Conservation (phyloP, 1,140 invertebrate genomes). For the Physella acuta region DNA sequence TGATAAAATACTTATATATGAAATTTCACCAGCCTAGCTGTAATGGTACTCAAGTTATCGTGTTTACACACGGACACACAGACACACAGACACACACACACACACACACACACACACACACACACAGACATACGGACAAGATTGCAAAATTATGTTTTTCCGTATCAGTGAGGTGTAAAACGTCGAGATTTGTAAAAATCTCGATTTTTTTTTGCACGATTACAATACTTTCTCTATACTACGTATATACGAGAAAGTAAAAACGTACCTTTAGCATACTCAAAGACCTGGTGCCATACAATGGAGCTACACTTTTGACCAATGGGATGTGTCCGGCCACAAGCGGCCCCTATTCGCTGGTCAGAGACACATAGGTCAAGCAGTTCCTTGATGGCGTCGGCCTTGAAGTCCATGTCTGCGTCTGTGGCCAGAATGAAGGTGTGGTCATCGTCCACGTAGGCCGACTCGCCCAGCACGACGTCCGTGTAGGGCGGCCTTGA, state of each 20-base stretch:
- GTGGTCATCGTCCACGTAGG: slow-evolving; percentile 32
- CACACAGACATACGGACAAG: no score
- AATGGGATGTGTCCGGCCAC: slow-evolving; percentile 45
- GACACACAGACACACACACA: background rate
- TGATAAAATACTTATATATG: no score
- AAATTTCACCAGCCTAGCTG: no score
- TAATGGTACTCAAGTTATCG: no score
- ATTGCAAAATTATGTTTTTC: no score
- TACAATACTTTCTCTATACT: no score
- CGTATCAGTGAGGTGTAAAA: no score
- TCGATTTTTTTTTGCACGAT: no score
- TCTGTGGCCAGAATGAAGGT: slow-evolving; percentile 49
- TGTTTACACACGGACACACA: no score
- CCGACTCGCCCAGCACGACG: background rate
- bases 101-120: background rate
- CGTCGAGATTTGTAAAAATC: no score
- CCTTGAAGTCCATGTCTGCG: slow-evolving; percentile 51
- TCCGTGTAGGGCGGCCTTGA: slow-evolving; percentile 8
- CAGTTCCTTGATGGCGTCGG: slow-evolving; percentile 37
- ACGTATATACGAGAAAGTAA: no score
- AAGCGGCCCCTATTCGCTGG: slow-evolving; percentile 41
- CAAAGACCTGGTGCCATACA: slow-evolving; percentile 70
- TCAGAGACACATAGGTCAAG: slow-evolving; percentile 39
- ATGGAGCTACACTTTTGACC: slow-evolving; percentile 57
- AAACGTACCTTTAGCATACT: slow-evolving; percentile 62